A percentile compares a stretch with the other conserved stretches of the same genome.
These are phyloP conservation scores for Leptobrachium ailaonicum DNA, from an alignment of 2,113 vertebrate genomes.

Conservation along the genomic window DNA sequence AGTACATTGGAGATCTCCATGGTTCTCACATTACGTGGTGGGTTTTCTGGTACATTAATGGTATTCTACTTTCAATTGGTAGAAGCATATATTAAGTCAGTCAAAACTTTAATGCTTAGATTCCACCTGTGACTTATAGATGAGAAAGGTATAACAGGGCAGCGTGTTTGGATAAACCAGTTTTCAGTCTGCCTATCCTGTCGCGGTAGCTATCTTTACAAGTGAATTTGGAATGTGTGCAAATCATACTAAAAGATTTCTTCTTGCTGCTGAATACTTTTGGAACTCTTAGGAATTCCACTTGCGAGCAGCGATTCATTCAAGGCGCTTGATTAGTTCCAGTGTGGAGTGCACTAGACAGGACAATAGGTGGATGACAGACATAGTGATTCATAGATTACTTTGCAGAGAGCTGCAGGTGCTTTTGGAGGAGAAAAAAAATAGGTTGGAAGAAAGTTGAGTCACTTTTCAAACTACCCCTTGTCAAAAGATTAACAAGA, in stretches of 20 bases:
- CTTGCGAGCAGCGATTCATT: conserved; percentile 64
- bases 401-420: conserved; percentile 77
- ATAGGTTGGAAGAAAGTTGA: conserved; percentile 54
- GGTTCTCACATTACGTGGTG: too few relatives aligned
- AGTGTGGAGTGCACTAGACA: conserved; percentile 71
- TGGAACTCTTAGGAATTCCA: conserved; percentile 66
- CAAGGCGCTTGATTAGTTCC: conserved; percentile 67
- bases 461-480: conserved; percentile 58
- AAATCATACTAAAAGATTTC: conserved; percentile 63
- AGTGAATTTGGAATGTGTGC: conserved; percentile 66
- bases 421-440: conserved; percentile 69
- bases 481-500: conserved; percentile 58
- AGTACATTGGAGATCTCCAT: too few relatives aligned
- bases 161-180: conserved; percentile 51
- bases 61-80: too few relatives aligned
- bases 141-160: too few relatives aligned
- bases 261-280: conserved; percentile 63
- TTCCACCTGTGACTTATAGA: conserved; percentile 5
- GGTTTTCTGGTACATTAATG: too few relatives aligned
- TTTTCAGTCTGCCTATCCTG: conserved; percentile 57
- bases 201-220: conserved; percentile 65
- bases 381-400: conserved; percentile 81
- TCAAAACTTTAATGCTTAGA: background rate
- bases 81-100: too few relatives aligned
- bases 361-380: conserved; percentile 75